A percentile compares a stretch with the other conserved stretches of the same genome.
Evolutionary conservation across 1,140 invertebrate species (phyloP).

Genomic region (Drosophila fuyamai): DNA sequence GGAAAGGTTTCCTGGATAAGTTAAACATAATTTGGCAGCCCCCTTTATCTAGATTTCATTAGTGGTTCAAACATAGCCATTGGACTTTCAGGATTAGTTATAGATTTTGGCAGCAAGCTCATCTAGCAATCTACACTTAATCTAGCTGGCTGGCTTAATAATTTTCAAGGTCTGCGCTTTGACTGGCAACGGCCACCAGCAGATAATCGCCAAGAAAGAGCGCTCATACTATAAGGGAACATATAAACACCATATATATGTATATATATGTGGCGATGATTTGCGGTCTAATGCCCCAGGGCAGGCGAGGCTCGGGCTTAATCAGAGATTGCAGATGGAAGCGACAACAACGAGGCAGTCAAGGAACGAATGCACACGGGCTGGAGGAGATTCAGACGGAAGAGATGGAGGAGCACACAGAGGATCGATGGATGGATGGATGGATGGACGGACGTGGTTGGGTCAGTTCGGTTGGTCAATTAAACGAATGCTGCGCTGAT

Average conservation of each 20-base stretch:
- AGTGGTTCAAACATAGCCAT: background rate
- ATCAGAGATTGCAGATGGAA: conserved; percentile 63
- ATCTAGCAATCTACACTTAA: conserved; percentile 22
- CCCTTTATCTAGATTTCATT: too few species aligned
- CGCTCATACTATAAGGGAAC: conserved; percentile 4
- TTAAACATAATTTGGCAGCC: too few species aligned
- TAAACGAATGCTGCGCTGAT: conserved; percentile 72
- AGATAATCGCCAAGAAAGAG: conserved; percentile 46
- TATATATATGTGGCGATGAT: conserved; percentile 46
- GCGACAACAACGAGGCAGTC: conserved; percentile 38
- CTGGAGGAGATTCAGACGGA: background rate
- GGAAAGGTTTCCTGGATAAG: too few species aligned
- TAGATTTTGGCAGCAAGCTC: conserved; percentile 5
- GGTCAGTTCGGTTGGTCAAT: conserved; percentile 67
- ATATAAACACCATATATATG: background rate
- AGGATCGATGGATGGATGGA: conserved; percentile 54
- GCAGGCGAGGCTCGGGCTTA: conserved; percentile 40
- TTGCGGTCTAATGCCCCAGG: conserved; percentile 58
- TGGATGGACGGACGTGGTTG: conserved; percentile 33
- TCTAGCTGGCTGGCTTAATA: conserved; percentile 20
- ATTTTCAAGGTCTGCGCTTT: conserved; percentile 53
- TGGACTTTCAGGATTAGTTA: background rate
- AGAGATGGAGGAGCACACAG: conserved; percentile 1
- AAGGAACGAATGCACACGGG: conserved; percentile 28
- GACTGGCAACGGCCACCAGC: conserved; percentile 55